Percentiles rank a stretch among this genome's conserved stretches.
Evolutionary conservation across 2,797 vertebrate genomes (phyloP).

Genomic region (Gymnothorax javanicus): DNA sequence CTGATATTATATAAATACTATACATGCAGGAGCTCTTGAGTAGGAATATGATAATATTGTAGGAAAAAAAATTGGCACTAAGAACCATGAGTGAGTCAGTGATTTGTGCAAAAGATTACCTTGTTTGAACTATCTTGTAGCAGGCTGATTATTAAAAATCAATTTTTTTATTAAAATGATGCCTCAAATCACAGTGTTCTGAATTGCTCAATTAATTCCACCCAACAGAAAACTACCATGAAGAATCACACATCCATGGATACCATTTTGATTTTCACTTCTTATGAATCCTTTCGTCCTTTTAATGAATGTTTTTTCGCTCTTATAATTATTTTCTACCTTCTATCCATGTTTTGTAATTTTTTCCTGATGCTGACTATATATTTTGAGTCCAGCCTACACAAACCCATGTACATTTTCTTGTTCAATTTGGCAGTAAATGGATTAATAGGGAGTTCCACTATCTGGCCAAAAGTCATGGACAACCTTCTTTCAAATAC

Average conservation of each 20-base stretch:
- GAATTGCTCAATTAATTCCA: not conserved
- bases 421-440: conserved; percentile 23
- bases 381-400: conserved; percentile 29
- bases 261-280: conserved; percentile 43
- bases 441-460: conserved; percentile 31
- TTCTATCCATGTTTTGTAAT: conserved; percentile 5
- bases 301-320: conserved; percentile 27
- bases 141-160: not conserved
- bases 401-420: conserved; percentile 56
- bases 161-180: not conserved
- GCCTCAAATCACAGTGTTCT: not conserved
- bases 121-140: not conserved
- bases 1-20: no score
- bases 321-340: not conserved
- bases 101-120: not conserved
- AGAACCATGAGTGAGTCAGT: not conserved
- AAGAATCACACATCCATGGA: conserved; percentile 43
- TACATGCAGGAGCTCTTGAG: not conserved
- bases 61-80: not conserved
- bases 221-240: not conserved
- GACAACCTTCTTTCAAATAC: conserved; percentile 18
- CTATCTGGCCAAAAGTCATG: conserved; percentile 30
- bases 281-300: conserved; percentile 47
- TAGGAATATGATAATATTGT: not conserved
- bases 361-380: conserved; percentile 30